Evolutionary conservation across 1,140 invertebrate species (phyloP).

Genomic region (Diabrotica virgifera): DNA sequence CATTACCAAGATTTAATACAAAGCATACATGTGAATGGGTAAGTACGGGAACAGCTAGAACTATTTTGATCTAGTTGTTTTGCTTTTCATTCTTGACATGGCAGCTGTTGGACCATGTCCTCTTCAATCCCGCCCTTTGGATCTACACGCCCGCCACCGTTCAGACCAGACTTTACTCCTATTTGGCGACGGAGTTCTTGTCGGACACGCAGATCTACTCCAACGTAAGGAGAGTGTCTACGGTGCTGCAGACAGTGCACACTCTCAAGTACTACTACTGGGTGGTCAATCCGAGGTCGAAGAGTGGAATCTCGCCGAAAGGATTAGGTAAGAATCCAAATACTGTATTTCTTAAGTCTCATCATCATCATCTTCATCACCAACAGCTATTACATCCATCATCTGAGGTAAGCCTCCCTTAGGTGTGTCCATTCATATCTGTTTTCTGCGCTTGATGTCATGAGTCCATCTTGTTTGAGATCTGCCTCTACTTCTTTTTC

Average conservation of each 20-base stretch:
- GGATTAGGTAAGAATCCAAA: constrained; percentile 71
- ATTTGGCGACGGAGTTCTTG: constrained; percentile 96
- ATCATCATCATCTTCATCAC: no score
- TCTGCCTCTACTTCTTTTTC: no score
- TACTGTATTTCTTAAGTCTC: no score
- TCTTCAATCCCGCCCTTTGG: constrained; percentile 99
- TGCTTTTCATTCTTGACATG: constrained; percentile 76
- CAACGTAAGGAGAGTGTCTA: constrained; percentile 93
- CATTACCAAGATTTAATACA: background rate
- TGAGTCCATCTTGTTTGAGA: no score
- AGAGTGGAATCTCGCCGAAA: constrained; percentile 93
- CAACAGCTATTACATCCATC: no score
- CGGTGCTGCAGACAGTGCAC: constrained; percentile 96
- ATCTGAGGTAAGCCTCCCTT: no score
- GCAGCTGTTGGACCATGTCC: constrained; percentile 96
- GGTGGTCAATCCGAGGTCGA: constrained; percentile 92
- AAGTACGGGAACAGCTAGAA: constrained; percentile 55
- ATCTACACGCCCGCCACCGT: constrained; percentile 95
- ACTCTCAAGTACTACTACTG: constrained; percentile 99
- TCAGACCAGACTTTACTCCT: constrained; percentile 95
- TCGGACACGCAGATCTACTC: constrained; percentile 97
- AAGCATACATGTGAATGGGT: constrained; percentile 25
- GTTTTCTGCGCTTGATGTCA: no score
- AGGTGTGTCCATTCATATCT: no score
- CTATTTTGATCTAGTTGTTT: constrained; percentile 67